Evolutionary conservation across 30 jellyfish, hydroid and myxozoan species (phyloP), one percentile per base, ranked within the genome.

Genomic region (Hydra vulgaris): DNA sequence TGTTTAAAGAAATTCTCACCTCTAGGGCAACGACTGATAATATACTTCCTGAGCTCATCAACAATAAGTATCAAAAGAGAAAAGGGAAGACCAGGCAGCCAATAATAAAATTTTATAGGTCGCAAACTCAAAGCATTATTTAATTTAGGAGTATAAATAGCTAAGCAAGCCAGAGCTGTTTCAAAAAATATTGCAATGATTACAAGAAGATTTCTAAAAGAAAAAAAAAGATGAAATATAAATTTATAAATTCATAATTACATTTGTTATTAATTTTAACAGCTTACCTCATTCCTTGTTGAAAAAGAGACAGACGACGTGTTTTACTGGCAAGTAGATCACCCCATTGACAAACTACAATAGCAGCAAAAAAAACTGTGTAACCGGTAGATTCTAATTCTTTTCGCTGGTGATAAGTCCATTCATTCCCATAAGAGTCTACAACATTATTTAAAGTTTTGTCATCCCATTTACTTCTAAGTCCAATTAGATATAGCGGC

Each of bases 261-360:
- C n/a, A n/a, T n/a, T n/a, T n/a, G n/a, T n/a, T 40, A 40, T 40
- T 40, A 40, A 40, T 40, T 12, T 40, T 40, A 40, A 40, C 12
- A 40, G 12, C 61, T 3, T 3, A 92, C 98, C 86, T 86, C 98
- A 94, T 89, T 82, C 99, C 99, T 74, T 94, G 99, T 27, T 84
- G 91, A 94, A 94, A 84, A 26, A 94, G 70, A 21, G 97, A 88
- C 76, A 88, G 83, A 40, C 96, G 71, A 53, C 99, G 78, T 17
- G 99, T 94, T 71, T 94, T 94, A 70, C 96, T 74, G 87, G 88
- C 89, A 75, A 94, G 85, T 83, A 94, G 74, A 79, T 94, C 99
- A 25, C 97, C 99, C 96, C 96, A 88, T 81, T 94, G 99, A 20
- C 86, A 96, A 74, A 94, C 96, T 23, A 94, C 99, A 22, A 88